phyloP scores from a whole-genome alignment of 2,113 vertebrate genomes.

The Callospermophilus lateralis region DNA sequence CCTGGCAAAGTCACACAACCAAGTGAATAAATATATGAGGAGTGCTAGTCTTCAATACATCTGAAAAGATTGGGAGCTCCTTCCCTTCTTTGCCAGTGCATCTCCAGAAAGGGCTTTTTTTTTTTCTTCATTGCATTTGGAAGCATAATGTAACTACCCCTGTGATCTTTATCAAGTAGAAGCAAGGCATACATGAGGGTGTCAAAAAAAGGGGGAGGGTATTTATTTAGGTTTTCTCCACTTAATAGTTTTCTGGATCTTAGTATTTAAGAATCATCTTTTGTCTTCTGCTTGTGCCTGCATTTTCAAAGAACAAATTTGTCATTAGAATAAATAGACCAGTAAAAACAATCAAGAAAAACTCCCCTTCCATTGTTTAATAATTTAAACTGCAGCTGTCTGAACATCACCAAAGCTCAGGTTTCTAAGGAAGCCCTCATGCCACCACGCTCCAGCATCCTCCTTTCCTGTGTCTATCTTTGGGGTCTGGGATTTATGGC shows the following conservation, averaged over 20 bases:
- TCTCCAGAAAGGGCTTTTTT: background rate
- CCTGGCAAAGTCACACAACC: no score
- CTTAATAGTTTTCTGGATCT: background rate
- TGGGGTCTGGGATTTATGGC: background rate
- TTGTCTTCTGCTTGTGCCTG: background rate
- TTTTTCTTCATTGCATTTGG: background rate
- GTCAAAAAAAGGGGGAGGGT: background rate
- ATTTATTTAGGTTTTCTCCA: background rate
- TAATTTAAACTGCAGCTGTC: background rate
- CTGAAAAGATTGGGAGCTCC: no score
- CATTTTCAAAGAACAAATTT: background rate
- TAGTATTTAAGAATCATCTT: background rate
- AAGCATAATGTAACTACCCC: background rate
- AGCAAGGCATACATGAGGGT: rapidly evolving
- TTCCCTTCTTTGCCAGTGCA: background rate
- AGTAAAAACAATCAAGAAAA: background rate
- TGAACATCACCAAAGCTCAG: background rate
- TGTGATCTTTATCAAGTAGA: background rate
- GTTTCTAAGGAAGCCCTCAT: background rate
- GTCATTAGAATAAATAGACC: background rate
- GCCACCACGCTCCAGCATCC: rapidly evolving
- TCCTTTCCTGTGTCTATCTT: background rate
- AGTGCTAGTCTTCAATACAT: background rate
- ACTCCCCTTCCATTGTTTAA: background rate
- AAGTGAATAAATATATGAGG: rapidly evolving